Conservation (phyloP, 37 sponge, comb jelly and placozoan genomes). For the Bolinopsis microptera region DNA sequence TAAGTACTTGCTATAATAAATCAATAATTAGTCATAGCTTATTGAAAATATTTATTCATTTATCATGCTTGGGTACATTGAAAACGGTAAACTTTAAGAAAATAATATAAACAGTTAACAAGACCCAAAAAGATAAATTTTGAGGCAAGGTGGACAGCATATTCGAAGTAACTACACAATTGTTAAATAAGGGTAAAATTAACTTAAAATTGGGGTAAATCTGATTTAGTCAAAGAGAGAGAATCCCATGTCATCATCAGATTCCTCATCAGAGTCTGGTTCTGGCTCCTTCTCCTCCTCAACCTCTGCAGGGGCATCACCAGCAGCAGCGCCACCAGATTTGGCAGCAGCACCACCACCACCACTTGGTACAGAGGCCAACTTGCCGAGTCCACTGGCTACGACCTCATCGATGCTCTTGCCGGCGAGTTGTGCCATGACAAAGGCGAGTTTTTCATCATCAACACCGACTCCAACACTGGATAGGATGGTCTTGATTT, state of each 20-base stretch:
- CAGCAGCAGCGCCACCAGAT: conserved; percentile 67
- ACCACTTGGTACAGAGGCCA: conserved; percentile 92
- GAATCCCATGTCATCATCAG: conserved; percentile 98
- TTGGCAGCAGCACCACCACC: conserved; percentile 72
- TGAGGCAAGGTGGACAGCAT: neutral
- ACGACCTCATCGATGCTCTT: conserved; percentile 92
- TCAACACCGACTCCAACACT: conserved; percentile 93
- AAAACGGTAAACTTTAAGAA: too few species aligned
- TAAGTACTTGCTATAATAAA: neutral
- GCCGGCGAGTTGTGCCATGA: conserved; percentile 82
- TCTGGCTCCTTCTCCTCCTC: conserved; percentile 80
- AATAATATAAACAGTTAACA: neutral
- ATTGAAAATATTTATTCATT: neutral
- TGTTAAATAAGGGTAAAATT: neutral
- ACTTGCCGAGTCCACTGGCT: conserved; percentile 81
- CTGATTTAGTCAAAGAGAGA: conserved; percentile 79
- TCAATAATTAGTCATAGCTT: neutral
- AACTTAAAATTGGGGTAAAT: neutral
- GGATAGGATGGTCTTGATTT: conserved; percentile 82
- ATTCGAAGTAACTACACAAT: neutral
- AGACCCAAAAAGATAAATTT: too few species aligned
- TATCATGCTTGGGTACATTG: too few species aligned
- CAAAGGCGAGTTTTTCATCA: conserved; percentile 75
- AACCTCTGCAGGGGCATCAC: conserved; percentile 65
- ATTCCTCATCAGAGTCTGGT: conserved; percentile 85